Conservation (phyloP, 1,140 invertebrate species). For the Lucilia sericata region DNA sequence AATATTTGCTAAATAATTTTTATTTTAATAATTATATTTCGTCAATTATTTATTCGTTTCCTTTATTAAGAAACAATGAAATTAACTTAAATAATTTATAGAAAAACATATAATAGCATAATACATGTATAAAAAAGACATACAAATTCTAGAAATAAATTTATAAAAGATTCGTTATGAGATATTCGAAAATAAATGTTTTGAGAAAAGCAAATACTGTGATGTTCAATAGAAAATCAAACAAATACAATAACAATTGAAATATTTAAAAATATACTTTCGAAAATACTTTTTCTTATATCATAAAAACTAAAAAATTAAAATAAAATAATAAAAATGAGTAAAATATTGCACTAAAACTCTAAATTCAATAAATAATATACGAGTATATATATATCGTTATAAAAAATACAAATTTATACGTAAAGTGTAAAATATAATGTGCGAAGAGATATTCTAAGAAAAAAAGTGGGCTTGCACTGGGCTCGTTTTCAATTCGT, state of each 20-base stretch:
- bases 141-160: not conserved
- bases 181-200: not conserved
- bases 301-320: not conserved
- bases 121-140: not conserved
- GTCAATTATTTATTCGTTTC: not conserved
- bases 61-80: not conserved
- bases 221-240: not conserved
- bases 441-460: not conserved
- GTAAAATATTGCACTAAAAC: conserved; percentile 9
- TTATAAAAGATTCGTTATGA: not conserved
- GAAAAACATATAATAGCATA: not conserved
- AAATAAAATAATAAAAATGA: not conserved
- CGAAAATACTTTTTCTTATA: not conserved
- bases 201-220: not conserved
- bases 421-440: not conserved
- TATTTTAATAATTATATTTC: not conserved
- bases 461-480: not conserved
- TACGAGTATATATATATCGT: not conserved
- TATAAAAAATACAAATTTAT: not conserved
- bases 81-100: not conserved
- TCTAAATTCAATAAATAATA: conserved; percentile 17
- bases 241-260: not conserved
- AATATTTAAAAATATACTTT: not conserved
- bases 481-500: not conserved
- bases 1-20: conserved; percentile 30